Evolutionary conservation across 2,113 vertebrate species (phyloP).

Genomic region (Calonectris borealis): DNA sequence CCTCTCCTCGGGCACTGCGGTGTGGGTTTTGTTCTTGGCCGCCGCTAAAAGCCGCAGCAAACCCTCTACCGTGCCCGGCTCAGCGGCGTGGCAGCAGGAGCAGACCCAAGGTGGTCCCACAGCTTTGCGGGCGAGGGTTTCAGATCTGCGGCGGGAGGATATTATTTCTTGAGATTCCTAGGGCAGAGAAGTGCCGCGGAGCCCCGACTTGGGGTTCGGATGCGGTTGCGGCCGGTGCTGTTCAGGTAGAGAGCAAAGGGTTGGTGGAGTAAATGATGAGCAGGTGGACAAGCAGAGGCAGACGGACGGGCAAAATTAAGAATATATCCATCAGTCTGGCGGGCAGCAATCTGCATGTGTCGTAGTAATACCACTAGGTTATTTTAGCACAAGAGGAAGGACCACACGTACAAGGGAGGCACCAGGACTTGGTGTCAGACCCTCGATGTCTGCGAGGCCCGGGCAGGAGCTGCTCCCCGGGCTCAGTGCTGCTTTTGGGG

Average conservation of each 20-base stretch:
- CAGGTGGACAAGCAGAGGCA: background rate
- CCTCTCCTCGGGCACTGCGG: background rate
- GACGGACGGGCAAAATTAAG: background rate
- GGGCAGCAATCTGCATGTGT: background rate
- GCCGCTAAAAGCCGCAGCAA: background rate
- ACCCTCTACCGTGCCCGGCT: background rate
- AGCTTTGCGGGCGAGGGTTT: background rate
- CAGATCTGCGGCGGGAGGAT: background rate
- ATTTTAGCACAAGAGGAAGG: background rate
- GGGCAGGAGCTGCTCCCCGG: background rate
- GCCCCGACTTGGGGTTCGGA: background rate
- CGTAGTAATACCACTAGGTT: rapidly evolving
- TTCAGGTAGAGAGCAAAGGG: background rate
- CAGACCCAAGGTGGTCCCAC: background rate
- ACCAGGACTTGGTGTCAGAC: background rate
- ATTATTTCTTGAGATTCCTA: background rate
- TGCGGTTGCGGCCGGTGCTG: background rate
- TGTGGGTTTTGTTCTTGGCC: background rate
- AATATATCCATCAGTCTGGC: background rate
- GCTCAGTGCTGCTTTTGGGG: background rate
- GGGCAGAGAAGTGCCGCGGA: rapidly evolving
- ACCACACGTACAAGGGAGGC: rapidly evolving
- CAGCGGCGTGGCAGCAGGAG: background rate
- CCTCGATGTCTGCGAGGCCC: rapidly evolving
- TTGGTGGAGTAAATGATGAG: background rate